These are phyloP conservation scores for Onychorhynchus coronatus DNA, from an alignment of 2,113 vertebrate genomes.

Conservation along the genomic window DNA sequence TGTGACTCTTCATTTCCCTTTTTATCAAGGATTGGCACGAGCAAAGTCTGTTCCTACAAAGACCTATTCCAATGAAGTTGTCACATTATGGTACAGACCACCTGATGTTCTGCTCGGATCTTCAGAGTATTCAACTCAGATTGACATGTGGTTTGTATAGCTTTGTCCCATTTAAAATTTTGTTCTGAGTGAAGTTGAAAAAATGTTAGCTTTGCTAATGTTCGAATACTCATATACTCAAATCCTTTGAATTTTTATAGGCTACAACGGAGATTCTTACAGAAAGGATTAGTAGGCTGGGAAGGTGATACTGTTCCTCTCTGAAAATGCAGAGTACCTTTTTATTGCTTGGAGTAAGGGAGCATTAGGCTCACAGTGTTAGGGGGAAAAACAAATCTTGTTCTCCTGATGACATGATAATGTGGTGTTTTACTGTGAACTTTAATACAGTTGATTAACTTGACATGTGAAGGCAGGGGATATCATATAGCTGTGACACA, in stretches of 20 bases:
- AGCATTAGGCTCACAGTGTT: background rate
- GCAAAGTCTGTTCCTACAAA: constrained; percentile 97
- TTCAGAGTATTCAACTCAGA: constrained; percentile 96
- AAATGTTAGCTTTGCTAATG: background rate
- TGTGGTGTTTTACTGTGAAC: background rate
- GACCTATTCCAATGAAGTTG: constrained; percentile 97
- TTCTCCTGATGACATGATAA: background rate
- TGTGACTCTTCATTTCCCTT: background rate
- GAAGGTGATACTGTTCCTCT: background rate
- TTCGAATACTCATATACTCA: background rate
- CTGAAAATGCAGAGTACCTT: background rate
- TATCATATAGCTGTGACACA: background rate
- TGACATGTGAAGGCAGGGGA: background rate
- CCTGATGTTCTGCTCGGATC: constrained; percentile 95
- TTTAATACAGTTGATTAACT: background rate
- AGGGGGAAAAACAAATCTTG: background rate
- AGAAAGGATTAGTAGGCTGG: background rate
- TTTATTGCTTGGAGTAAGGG: background rate
- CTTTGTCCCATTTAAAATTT: constrained; percentile 4
- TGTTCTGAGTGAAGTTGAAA: background rate
- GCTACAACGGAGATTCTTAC: background rate
- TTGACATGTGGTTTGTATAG: constrained; percentile 93
- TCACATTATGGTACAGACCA: constrained; percentile 96
- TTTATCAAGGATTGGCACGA: constrained; percentile 85
- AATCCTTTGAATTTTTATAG: background rate